These are phyloP conservation scores for Stenotaenia linearis DNA, from an alignment of 2,888 invertebrate species.

Conservation along the genomic window DNA sequence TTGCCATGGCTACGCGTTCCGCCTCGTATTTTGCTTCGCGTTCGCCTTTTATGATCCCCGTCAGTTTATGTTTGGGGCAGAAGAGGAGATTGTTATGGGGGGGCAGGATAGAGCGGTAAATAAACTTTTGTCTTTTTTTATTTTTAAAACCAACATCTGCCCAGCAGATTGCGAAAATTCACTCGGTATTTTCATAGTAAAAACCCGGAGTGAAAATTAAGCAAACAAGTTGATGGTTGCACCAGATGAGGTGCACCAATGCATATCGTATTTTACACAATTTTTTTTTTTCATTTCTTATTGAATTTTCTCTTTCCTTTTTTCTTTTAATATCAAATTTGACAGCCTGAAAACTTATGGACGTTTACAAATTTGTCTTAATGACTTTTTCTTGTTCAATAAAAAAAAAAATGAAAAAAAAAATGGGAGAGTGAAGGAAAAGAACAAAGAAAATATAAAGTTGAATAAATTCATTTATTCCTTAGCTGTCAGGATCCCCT, in stretches of 20 bases:
- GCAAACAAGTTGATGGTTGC: constrained; percentile 8
- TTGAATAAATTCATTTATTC: constrained; percentile 6
- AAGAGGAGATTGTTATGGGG: constrained; percentile 10
- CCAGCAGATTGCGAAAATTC: neutral
- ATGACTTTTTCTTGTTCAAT: neutral
- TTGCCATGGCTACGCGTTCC: constrained; percentile 15
- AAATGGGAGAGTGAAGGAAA: neutral
- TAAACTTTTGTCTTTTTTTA: constrained; percentile 9
- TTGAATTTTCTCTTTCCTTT: neutral
- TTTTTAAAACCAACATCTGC: neutral
- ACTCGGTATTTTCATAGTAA: constrained; percentile 1
- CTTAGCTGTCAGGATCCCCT: neutral
- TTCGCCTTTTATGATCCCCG: constrained; percentile 20
- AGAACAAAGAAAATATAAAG: constrained; percentile 21
- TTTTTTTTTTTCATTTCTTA: neutral
- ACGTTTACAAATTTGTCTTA: neutral
- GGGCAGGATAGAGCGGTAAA: constrained; percentile 8
- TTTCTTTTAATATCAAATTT: neutral
- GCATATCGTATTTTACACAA: constrained; percentile 5
- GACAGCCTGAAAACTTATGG: neutral
- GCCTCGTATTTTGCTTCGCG: constrained; percentile 8
- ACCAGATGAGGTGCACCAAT: constrained; percentile 12
- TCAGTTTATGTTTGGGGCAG: constrained; percentile 19
- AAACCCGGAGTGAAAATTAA: constrained; percentile 13
- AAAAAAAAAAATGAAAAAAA: neutral